Evolutionary conservation across 1,140 invertebrate genomes (phyloP), one percentile per base, ranked within the genome.

Genomic region (Bombus confusus): DNA sequence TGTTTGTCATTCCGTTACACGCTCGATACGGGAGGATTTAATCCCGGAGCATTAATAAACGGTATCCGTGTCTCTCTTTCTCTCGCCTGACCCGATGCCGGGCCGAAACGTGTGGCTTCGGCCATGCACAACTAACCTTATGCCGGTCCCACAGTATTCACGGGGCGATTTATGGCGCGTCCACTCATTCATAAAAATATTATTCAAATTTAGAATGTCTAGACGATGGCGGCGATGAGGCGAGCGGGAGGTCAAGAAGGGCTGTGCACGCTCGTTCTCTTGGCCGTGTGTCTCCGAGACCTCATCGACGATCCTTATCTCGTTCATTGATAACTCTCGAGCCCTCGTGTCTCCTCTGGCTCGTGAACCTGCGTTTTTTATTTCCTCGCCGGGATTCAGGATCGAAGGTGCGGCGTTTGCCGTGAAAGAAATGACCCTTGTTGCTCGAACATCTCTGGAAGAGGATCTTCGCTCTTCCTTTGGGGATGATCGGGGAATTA

Each of bases 161-260:
- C 74, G 77, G 71, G 68, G 85, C 91, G 94, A 95, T 95, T 95
- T 95, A 95, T 95, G 93, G 88, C 88, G 87, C 92, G 92, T 93
- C 93, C 90, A 87, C 89, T 94, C 94, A 95, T 95, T 95, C 94
- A 95, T 95, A 94, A 95, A 94, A 95, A 94, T 95, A 95, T 94
- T 94, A 94, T 95, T 95, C 94, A 95, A 95, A 95, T 95, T 95
- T 94, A 93, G 92, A 95, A 92, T 89, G 93, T 94, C 93, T 93
- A 94, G 93, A 94, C 93, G 75, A 64, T 64, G 88, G 84, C 76
- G 74, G 85, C 82, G 83, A 87, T 86, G 72, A 83, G 82, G 80
- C 41, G 78, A 74, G 80, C 57, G 83, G 68, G 47, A 39, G 64
- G 74, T 43, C 3, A 39, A 59, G 47, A 66, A 59, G 74, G 34